Percentiles rank a stretch among this genome's conserved stretches.
Evolutionary conservation across 2,888 invertebrate species (phyloP).

Genomic region (Morinoia aosen): DNA sequence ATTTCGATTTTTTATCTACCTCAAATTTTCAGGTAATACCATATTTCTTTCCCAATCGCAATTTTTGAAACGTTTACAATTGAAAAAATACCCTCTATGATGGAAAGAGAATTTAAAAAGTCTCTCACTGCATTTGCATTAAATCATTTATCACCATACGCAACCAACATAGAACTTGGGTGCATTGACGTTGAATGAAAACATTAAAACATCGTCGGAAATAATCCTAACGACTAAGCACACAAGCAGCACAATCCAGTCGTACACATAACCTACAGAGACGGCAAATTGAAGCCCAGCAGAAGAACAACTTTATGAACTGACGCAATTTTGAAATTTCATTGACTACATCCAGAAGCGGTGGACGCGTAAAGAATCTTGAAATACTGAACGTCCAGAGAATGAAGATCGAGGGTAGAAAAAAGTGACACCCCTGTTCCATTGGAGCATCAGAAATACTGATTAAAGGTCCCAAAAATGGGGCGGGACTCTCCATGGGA

Average conservation of each 20-base stretch:
- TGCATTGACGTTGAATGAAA: too few species aligned
- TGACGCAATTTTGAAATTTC: background rate
- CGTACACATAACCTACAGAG: too few species aligned
- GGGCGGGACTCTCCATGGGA: constrained; percentile 26
- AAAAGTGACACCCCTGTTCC: background rate
- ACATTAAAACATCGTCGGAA: background rate
- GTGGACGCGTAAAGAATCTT: background rate
- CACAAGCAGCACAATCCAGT: background rate
- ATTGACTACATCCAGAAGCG: background rate
- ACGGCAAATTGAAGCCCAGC: background rate
- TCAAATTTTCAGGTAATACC: too few species aligned
- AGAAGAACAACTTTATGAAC: background rate
- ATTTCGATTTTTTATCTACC: too few species aligned
- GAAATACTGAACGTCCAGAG: background rate
- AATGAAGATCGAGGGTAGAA: background rate
- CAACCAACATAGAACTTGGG: too few species aligned
- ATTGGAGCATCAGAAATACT: constrained; percentile 35
- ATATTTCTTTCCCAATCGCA: too few species aligned
- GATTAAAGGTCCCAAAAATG: constrained; percentile 47
- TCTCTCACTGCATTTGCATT: too few species aligned
- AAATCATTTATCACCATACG: too few species aligned
- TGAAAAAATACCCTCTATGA: too few species aligned
- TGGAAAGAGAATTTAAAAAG: too few species aligned
- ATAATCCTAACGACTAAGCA: background rate
- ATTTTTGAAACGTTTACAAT: too few species aligned